phyloP scores from a whole-genome alignment of 2,797 vertebrate genomes.

The Danio kyathit region DNA sequence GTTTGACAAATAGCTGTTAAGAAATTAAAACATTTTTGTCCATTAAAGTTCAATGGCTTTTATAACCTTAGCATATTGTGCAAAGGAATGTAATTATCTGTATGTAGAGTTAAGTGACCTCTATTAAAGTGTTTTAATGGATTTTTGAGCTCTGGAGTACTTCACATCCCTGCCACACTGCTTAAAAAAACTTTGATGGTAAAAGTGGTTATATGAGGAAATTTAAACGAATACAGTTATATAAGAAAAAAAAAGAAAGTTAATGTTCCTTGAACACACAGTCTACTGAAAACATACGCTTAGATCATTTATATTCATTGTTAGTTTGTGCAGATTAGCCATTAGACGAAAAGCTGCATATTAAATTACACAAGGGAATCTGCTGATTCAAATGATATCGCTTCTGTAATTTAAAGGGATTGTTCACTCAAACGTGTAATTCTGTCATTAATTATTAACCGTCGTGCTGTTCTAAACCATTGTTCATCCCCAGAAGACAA shows the following conservation, averaged over 20 bases:
- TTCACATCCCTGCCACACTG: background rate
- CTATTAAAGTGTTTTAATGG: slow-evolving; percentile 63
- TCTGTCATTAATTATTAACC: too few species aligned
- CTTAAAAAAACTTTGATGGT: background rate
- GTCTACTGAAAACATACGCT: too few species aligned
- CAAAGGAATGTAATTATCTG: slow-evolving; percentile 56
- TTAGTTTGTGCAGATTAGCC: too few species aligned
- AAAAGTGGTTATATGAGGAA: background rate
- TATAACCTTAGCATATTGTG: slow-evolving; percentile 54
- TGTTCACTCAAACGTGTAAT: too few species aligned
- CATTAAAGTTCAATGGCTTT: slow-evolving; percentile 26
- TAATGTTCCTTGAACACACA: too few species aligned
- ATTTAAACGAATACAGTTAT: background rate
- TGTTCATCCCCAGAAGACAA: too few species aligned
- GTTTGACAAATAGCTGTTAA: slow-evolving; percentile 10
- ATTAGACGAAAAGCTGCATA: too few species aligned
- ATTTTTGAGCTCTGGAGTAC: slow-evolving; percentile 52
- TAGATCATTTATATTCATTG: too few species aligned
- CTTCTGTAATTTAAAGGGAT: too few species aligned
- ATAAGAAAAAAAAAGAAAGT: background rate
- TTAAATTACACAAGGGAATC: too few species aligned
- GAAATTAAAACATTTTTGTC: background rate
- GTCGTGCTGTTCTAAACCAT: too few species aligned
- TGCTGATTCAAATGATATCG: too few species aligned
- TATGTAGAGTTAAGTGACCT: slow-evolving; percentile 61